Base-by-base conservation (phyloP, 2,888 invertebrate genomes). In the Spilarctia lutea region DNA sequence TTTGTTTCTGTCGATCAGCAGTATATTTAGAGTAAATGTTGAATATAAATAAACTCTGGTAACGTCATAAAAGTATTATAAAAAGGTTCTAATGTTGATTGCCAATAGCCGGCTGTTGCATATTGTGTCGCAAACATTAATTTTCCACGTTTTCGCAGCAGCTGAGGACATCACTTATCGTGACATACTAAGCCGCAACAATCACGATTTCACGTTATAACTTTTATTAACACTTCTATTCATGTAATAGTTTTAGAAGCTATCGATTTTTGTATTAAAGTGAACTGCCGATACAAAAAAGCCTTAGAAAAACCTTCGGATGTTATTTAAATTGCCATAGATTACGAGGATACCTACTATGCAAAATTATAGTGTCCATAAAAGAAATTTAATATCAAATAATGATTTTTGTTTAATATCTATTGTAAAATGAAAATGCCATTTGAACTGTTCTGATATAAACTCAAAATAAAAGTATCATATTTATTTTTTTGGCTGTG, bases 281-380 rank as follows among this genome's bases (percentile, higher is more conserved):
- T 74, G 76, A 79, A 79, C 67, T 78, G 16, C 67, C 72, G 71
- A 80, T 82, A 79, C 74, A 68, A 52, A 75, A 78, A 7, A 84
- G 77, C n/a, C n/a, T 45, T 13, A 18, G 4, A 18, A 1, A 20
- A 6, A 77, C 65, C 73, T 72, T 72, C 24, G 56, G 63, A 67
- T 30, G 56, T 75, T 56, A 79, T 81, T 71, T 68, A 68, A 72
- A 76, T 65, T 48, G 56, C 35, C n/a, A 63, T 8, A 35, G 18
- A 76, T 75, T 73, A 73, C 65, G 52, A 69, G 16, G 11, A 52
- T 30, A 52, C 39, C 45, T 60, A 63, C 16, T 45, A 45, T 45
- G 16, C 16, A 48, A 48, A 48, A 18, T 18, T 18, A 20, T 20
- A 48, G 20, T 6, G 48, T 4, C 6, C 20, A 20, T 18, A 20